Evolutionary conservation across 1,140 invertebrate species (phyloP).

Genomic region (Homalodisca vitripennis): DNA sequence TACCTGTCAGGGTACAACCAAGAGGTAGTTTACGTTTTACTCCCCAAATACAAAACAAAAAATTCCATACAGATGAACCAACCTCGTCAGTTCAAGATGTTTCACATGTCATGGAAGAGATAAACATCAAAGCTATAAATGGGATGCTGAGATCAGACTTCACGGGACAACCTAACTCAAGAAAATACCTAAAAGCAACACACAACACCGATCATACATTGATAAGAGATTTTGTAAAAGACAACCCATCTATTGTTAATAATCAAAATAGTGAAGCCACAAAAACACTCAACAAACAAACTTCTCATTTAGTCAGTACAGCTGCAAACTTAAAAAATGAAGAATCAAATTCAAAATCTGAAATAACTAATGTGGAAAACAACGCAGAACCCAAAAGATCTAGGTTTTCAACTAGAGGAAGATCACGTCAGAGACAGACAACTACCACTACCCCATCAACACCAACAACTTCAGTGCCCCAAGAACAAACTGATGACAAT

Average conservation of each 20-base stretch:
- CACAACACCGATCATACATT: not conserved
- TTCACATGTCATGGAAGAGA: not conserved
- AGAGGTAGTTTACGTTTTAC: too few relatives aligned
- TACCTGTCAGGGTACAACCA: not conserved
- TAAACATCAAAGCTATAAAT: constrained; percentile 7
- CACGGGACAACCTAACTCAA: not conserved
- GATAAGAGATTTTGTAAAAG: not conserved
- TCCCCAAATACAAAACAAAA: not conserved
- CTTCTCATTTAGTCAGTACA: not conserved
- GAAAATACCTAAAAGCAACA: not conserved
- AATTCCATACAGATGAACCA: not conserved
- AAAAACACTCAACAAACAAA: not conserved
- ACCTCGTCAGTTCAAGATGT: not conserved
- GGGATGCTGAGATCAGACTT: constrained; percentile 5
- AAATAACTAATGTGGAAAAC: not conserved
- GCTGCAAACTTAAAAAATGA: not conserved
- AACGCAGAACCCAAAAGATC: not conserved
- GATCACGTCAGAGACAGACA: not conserved
- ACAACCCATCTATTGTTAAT: not conserved
- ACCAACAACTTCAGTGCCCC: not conserved
- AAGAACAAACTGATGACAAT: not conserved
- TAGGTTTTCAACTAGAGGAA: not conserved
- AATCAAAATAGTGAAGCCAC: not conserved
- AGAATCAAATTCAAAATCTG: not conserved
- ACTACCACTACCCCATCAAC: not conserved